These are phyloP conservation scores for Limnodromus scolopaceus DNA, from an alignment of 2,797 vertebrate genomes.

Conservation along the genomic window DNA sequence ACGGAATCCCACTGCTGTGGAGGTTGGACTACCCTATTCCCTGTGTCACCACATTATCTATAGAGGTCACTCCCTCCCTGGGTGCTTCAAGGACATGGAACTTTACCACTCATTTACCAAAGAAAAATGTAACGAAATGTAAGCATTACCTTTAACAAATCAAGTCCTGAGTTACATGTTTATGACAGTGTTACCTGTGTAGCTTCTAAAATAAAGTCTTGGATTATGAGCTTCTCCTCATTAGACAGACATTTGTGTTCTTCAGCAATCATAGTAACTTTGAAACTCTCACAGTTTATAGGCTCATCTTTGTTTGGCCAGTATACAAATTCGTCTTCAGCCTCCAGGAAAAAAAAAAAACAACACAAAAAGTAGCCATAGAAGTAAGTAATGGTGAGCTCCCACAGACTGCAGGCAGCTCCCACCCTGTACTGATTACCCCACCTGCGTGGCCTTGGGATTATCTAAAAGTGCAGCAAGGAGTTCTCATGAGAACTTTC, in stretches of 20 bases:
- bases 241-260: slow-evolving; percentile 89
- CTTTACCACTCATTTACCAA: background rate
- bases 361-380: background rate
- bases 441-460: background rate
- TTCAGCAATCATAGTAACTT: slow-evolving; percentile 88
- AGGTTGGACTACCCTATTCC: background rate
- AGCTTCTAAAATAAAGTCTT: slow-evolving; percentile 91
- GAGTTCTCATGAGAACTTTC: background rate
- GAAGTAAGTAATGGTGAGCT: background rate
- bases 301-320: slow-evolving; percentile 91
- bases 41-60: background rate
- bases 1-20: background rate
- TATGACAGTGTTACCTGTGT: slow-evolving; percentile 83
- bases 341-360: slow-evolving; percentile 68
- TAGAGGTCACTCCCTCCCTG: background rate
- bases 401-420: background rate
- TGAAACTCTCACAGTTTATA: slow-evolving; percentile 89
- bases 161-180: background rate
- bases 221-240: slow-evolving; percentile 91
- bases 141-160: background rate
- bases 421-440: accelerated
- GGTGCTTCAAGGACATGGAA: background rate
- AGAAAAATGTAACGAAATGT: background rate
- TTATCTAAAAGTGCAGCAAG: background rate
- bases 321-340: slow-evolving; percentile 84